Conservation (phyloP, 2,797 vertebrate species). For the Nannoperca australis region DNA sequence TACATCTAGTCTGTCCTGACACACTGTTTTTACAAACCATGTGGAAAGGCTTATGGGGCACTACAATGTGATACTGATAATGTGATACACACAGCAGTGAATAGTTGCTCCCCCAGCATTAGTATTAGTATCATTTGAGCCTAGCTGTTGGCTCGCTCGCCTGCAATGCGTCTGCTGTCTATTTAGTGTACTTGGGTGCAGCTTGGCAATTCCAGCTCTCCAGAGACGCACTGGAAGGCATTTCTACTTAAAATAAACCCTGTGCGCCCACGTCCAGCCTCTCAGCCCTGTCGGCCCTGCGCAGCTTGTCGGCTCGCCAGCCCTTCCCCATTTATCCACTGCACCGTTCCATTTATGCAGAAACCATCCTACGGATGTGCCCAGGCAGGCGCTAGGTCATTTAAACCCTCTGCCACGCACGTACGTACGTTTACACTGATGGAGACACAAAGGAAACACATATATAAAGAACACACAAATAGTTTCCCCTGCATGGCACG, state of each 20-base stretch:
- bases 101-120: slow-evolving; percentile 67
- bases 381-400: slow-evolving; percentile 74
- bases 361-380: slow-evolving; percentile 82
- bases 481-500: slow-evolving; percentile 52
- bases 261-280: slow-evolving; percentile 80
- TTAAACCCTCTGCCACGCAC: slow-evolving; percentile 67
- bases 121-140: slow-evolving; percentile 72
- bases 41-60: slow-evolving; percentile 74
- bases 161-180: slow-evolving; percentile 82
- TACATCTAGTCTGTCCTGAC: slow-evolving; percentile 45
- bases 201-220: slow-evolving; percentile 79
- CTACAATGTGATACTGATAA: slow-evolving; percentile 75
- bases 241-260: slow-evolving; percentile 86
- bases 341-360: slow-evolving; percentile 79
- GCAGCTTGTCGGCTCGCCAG: slow-evolving; percentile 76
- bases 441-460: slow-evolving; percentile 60
- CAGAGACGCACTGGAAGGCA: slow-evolving; percentile 83
- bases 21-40: slow-evolving; percentile 75
- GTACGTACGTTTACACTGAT: slow-evolving; percentile 58
- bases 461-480: slow-evolving; percentile 48
- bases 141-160: slow-evolving; percentile 71
- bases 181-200: slow-evolving; percentile 74
- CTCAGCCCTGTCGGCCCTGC: slow-evolving; percentile 70
- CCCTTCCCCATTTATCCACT: slow-evolving; percentile 83
- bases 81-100: slow-evolving; percentile 69